Conservation (phyloP, 2,113 vertebrate genomes). For the Rhagologus leucostigma region DNA sequence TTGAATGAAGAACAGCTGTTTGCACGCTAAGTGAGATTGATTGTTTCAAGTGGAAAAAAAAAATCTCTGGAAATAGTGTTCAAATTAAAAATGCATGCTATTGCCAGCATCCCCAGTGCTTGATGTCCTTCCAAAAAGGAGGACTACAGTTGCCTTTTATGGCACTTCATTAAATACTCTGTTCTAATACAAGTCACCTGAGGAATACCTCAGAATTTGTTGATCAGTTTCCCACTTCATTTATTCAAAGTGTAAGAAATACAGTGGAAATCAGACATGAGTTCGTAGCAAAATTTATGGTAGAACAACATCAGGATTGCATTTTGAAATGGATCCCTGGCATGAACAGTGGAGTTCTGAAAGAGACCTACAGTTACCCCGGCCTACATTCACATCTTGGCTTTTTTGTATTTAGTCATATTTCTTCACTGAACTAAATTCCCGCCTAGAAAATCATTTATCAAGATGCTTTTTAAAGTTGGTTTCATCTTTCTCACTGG, state of each 20-base stretch:
- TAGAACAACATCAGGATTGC: neutral
- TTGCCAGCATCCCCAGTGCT: neutral
- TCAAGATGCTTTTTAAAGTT: neutral
- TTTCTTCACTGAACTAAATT: neutral
- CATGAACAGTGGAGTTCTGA: neutral
- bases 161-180: neutral
- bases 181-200: neutral
- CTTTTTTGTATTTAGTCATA: neutral
- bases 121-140: neutral
- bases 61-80: neutral
- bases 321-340: neutral
- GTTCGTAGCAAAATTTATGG: neutral
- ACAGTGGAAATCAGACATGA: neutral
- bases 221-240: neutral
- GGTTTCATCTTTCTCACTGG: neutral
- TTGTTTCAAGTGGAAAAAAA: slow-evolving; percentile 6
- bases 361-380: neutral
- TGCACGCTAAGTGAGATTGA: neutral
- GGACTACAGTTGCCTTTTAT: neutral
- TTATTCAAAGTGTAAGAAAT: neutral
- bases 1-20: slow-evolving; percentile 35
- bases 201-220: neutral
- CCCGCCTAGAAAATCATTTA: neutral
- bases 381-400: neutral
- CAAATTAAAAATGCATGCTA: neutral